A percentile compares a stretch with the other conserved stretches of the same genome.
Evolutionary conservation across 2,888 invertebrate species (phyloP).

Genomic region (Philonicus albiceps): DNA sequence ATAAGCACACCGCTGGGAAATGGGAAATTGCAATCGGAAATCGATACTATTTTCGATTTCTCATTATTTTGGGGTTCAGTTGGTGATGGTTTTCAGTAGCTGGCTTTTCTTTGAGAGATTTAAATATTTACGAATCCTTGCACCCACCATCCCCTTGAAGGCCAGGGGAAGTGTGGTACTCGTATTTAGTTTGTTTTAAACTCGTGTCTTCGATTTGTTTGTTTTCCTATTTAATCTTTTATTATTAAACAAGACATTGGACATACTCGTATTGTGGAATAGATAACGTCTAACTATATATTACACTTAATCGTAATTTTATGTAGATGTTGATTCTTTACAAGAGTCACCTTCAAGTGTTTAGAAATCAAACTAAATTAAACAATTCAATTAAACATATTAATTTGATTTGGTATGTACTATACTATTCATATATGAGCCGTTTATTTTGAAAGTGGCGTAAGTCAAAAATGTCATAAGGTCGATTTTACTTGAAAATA

Average conservation of each 20-base stretch:
- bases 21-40: slow-evolving; percentile 30
- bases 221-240: background rate
- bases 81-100: background rate
- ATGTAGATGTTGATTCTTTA: background rate
- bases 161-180: background rate
- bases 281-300: background rate
- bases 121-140: background rate
- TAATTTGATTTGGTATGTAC: too few species aligned
- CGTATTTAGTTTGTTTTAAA: background rate
- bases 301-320: background rate
- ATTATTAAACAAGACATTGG: background rate
- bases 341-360: too few species aligned
- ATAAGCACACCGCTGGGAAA: background rate
- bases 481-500: too few species aligned
- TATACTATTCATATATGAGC: too few species aligned
- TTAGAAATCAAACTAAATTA: too few species aligned
- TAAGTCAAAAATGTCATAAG: too few species aligned
- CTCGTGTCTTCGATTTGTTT: background rate
- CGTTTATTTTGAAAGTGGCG: too few species aligned
- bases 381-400: too few species aligned
- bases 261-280: background rate
- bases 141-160: background rate
- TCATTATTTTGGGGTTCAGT: background rate
- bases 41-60: background rate
- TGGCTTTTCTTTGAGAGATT: background rate